Conservation (phyloP, 2,113 vertebrate species). For the Pipa parva region DNA sequence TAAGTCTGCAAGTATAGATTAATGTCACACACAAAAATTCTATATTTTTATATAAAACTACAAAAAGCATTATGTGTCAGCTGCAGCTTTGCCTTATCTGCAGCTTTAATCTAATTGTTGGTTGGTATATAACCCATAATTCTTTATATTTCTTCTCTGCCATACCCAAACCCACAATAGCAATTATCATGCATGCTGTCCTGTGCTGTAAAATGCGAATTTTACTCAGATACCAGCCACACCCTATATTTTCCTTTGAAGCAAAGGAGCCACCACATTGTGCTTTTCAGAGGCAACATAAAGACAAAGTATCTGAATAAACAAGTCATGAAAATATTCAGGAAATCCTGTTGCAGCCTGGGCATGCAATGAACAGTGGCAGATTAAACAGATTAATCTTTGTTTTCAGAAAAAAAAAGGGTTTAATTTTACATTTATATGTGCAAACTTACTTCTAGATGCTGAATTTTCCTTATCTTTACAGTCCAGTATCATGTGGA, state of each 20-base stretch:
- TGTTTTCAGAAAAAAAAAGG: background rate
- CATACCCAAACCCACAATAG: conserved; percentile 27
- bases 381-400: background rate
- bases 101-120: conserved; percentile 30
- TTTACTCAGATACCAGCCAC: conserved; percentile 15
- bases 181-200: conserved; percentile 30
- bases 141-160: conserved; percentile 25
- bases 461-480: background rate
- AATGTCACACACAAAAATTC: conserved; percentile 1
- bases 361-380: background rate
- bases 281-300: background rate
- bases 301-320: background rate
- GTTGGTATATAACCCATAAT: conserved; percentile 33
- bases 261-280: conserved; percentile 1
- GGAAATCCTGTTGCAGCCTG: conserved; percentile 20
- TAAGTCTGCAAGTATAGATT: background rate
- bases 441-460: background rate
- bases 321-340: conserved; percentile 1
- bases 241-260: conserved; percentile 27
- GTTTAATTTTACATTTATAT: too few relatives aligned
- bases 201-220: conserved; percentile 17
- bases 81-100: conserved; percentile 16
- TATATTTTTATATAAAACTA: conserved; percentile 14
- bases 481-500: background rate
- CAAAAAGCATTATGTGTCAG: conserved; percentile 19